Base-by-base conservation (phyloP, 1,140 invertebrate species). In the Zaprionus davidi region DNA sequence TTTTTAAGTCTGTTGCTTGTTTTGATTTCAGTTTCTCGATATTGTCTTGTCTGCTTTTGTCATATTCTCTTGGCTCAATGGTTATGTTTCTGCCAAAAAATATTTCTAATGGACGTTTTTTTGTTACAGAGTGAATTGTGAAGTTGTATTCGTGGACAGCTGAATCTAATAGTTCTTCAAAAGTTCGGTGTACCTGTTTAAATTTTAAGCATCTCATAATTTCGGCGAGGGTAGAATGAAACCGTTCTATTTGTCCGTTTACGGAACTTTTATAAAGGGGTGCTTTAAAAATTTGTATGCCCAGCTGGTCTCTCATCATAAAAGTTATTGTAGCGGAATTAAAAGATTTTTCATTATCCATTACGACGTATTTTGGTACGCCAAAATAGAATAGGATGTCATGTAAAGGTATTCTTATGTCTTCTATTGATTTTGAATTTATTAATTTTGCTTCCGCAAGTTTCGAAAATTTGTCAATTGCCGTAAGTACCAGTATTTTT, bases 301-400 rank as follows among this genome's bases (percentile, higher is more conserved):
- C 15, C 7, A 72, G 28, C 56, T 80, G 58, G 24, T 77, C 41
- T 55, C 66, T 53, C 22, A 66, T 46, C 55, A 70, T 66, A 9
- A 58, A 34, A 12, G 38, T 62, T 5, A 70, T 66, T 5, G 51
- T 24, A 11, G 58, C 58, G 13, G 69, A 76, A 41, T 69, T 66
- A 17, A 74, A 34, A 2, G 64, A 62, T 55, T 71, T 77, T 53
- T 80, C 68, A 31, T 74, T 78, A 22, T 77, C 66, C 15, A 74
- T 67, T 28, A 74, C 71, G 4, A 74, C 62, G 24, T n/a, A 53
- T 53, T 79, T 57, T 15, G 72, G 72, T 15, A 79, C 44, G 12
- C 75, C 65, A 38, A 41, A 71, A n/a, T 31, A 44, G 22, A 76
- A 67, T 28, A 78, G 17, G 12, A 77, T 34, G 3, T 78, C 67